Evolutionary conservation across 1,140 invertebrate species (phyloP).

Genomic region (Lethocerus indicus): DNA sequence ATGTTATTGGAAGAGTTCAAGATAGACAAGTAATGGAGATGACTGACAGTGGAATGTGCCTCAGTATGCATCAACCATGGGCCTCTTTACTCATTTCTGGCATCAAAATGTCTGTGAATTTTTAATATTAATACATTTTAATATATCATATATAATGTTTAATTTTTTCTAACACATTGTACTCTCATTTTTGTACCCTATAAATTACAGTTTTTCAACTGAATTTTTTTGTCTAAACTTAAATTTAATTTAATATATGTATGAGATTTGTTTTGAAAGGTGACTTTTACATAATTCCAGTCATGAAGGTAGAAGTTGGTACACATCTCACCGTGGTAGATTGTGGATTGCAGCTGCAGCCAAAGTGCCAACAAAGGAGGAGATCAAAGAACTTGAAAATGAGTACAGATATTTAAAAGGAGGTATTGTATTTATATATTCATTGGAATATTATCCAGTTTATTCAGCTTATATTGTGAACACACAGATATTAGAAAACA

Average conservation of each 20-base stretch:
- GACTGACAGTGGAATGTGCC: slow-evolving; percentile 71
- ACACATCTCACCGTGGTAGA: slow-evolving; percentile 71
- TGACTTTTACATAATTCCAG: slow-evolving; percentile 28
- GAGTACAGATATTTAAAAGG: slow-evolving; percentile 35
- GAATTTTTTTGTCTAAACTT: background rate
- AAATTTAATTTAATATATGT: background rate
- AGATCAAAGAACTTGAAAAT: slow-evolving; percentile 52
- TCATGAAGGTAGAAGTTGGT: slow-evolving; percentile 90
- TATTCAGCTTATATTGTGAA: background rate
- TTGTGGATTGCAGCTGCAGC: slow-evolving; percentile 86
- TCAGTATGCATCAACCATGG: slow-evolving; percentile 94
- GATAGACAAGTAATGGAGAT: slow-evolving; percentile 74
- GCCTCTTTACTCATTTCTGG: slow-evolving; percentile 78
- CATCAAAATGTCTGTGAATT: slow-evolving; percentile 68
- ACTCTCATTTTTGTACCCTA: too few species aligned
- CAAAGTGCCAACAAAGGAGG: slow-evolving; percentile 49
- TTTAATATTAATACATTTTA: slow-evolving; percentile 4
- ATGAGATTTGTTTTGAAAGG: background rate
- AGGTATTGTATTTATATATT: slow-evolving; percentile 11
- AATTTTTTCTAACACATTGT: background rate
- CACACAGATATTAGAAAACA: background rate
- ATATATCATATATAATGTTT: background rate
- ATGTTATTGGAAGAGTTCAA: slow-evolving; percentile 37
- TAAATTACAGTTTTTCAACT: background rate
- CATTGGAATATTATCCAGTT: background rate